Evolutionary conservation across 2,888 invertebrate genomes (phyloP), one percentile per base, ranked within the genome.

Genomic region (Acanthococcus lagerstroemiae): DNA sequence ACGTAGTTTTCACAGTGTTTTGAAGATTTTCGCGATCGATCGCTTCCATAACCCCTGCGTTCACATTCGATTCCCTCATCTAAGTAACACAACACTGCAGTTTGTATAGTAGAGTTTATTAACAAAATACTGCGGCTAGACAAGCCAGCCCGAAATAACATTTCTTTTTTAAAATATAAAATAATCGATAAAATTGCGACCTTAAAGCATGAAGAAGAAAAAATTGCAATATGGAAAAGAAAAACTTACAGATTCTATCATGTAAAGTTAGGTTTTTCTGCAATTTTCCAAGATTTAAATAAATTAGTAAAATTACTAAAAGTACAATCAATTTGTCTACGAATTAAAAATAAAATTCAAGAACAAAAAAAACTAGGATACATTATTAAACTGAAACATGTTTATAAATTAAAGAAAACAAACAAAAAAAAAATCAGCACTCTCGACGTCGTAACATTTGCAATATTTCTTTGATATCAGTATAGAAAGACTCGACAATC

Each of bases 81-180:
- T n/a, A n/a, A n/a, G n/a, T n/a, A n/a, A n/a, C n/a, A n/a, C n/a
- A n/a, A n/a, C n/a, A n/a, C n/a, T n/a, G 4, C 6, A 17, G 15
- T 45, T 19, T 7, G 46, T 45, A 45, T 17, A 45, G 46, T 45
- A 45, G 19, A 45, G 17, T 45, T 45, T 45, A 45, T 56, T 44
- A 56, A 56, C 56, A 56, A 56, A 56, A 56, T 56, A 56, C 56
- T 56, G 56, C 44, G 44, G 56, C 56, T n/a, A 12, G 44, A 30
- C 56, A 27, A 44, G 56, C 56, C 44, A 56, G 56, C 56, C 21
- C 19, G 15, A 56, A 56, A 56, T 56, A 56, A 56, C 44, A 55
- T 55, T 55, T 55, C 21, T 55, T 55, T 55, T 19, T 37, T 37
- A 17, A 21, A 37, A 19, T 56, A 56, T 30, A 56, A 22, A 56